Conservation (phyloP, 2,113 vertebrate genomes). For the Catharus bicknelli region DNA sequence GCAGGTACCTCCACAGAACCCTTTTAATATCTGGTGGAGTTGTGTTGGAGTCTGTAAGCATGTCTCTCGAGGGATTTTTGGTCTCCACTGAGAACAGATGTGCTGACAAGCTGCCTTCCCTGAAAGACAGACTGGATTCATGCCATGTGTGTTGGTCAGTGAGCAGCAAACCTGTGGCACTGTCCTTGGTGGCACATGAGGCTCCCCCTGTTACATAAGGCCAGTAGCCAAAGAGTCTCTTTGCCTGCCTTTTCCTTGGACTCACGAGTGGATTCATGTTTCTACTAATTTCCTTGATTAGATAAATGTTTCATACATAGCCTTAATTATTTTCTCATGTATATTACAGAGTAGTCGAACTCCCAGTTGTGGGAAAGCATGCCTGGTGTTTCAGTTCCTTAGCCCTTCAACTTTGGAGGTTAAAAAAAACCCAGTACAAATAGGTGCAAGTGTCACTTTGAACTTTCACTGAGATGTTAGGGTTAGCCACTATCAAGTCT, state of each 20-base stretch:
- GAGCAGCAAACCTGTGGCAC: not conserved
- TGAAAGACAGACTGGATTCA: not conserved
- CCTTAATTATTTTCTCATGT: constrained; percentile 13
- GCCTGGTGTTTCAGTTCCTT: not conserved
- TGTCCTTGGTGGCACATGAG: fast-evolving
- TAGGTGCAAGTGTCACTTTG: not conserved
- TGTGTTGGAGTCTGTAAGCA: not conserved
- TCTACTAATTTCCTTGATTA: not conserved
- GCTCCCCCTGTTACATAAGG: not conserved
- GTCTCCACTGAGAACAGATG: not conserved
- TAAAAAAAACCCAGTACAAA: not conserved
- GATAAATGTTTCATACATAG: not conserved
- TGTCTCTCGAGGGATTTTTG: not conserved
- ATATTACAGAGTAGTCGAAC: not conserved
- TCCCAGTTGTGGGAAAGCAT: not conserved
- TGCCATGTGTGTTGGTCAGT: fast-evolving
- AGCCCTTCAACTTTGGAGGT: not conserved
- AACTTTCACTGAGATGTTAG: not conserved
- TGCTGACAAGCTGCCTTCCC: not conserved
- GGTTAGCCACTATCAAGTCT: not conserved
- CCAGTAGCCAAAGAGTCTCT: not conserved
- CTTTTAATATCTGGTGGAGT: not conserved
- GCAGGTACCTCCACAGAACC: not conserved
- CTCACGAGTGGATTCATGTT: not conserved
- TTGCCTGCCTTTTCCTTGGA: not conserved